Percentiles rank a stretch among this genome's conserved stretches.
These are phyloP conservation scores for Coendou prehensilis DNA, from an alignment of 2,797 vertebrate species.

Conservation along the genomic window DNA sequence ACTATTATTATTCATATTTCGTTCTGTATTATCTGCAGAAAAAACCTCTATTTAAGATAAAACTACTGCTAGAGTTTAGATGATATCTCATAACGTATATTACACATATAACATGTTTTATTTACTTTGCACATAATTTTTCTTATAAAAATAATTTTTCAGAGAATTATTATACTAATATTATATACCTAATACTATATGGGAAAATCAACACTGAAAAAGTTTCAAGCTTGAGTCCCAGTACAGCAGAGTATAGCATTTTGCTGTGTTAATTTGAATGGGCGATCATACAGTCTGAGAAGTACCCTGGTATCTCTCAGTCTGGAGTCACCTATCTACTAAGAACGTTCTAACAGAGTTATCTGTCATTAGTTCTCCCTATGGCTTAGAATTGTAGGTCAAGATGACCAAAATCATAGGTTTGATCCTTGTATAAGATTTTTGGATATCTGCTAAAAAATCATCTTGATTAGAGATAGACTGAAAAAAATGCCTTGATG, in stretches of 20 bases:
- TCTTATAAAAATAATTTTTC: conserved; percentile 54
- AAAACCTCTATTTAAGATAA: not conserved
- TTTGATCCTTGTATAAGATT: not conserved
- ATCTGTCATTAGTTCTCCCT: not conserved
- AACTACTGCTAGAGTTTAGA: conserved; percentile 37
- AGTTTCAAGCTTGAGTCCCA: not conserved
- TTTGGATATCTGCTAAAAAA: not conserved
- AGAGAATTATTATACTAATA: not conserved
- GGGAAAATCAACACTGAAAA: not conserved
- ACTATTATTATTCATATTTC: not conserved
- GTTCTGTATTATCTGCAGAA: conserved; percentile 25
- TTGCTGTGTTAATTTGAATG: not conserved
- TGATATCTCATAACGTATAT: not conserved
- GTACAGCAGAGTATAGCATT: not conserved
- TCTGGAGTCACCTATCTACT: not conserved
- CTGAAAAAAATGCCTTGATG: not conserved
- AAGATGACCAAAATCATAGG: not conserved
- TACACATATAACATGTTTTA: conserved; percentile 15
- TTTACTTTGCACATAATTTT: conserved; percentile 32
- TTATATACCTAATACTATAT: not conserved
- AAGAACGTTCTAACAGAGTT: not conserved
- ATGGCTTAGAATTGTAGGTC: not conserved
- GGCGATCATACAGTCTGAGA: not conserved
- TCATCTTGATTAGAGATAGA: not conserved
- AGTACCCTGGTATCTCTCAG: not conserved